Percentiles rank a stretch among this genome's conserved stretches.
These are phyloP conservation scores for Tolypeutes matacus DNA, from an alignment of 2,797 vertebrate species.

Conservation along the genomic window DNA sequence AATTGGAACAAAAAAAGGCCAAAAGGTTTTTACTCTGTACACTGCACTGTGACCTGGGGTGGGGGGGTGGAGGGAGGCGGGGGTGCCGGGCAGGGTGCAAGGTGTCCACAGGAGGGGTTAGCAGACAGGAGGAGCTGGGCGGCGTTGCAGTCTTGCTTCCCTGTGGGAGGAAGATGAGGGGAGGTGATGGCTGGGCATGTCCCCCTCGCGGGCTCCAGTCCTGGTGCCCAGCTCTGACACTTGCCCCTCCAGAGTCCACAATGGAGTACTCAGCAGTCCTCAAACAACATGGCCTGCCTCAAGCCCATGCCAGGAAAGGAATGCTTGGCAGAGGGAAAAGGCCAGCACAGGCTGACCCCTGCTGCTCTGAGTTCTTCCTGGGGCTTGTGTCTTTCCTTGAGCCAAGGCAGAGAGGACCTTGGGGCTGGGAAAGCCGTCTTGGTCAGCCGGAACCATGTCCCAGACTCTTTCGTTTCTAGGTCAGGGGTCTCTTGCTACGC, in stretches of 20 bases:
- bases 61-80: background rate
- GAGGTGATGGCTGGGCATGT: too few species aligned
- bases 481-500: background rate
- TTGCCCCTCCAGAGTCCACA: conserved; percentile 7
- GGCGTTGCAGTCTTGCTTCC: conserved; percentile 4
- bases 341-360: fast-evolving
- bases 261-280: background rate
- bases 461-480: background rate
- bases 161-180: background rate
- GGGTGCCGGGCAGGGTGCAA: conserved; percentile 30
- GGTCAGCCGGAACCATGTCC: background rate
- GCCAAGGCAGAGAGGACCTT: background rate
- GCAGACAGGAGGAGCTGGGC: background rate
- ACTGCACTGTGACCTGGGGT: background rate
- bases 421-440: background rate
- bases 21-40: conserved; percentile 70
- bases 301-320: background rate
- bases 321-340: background rate
- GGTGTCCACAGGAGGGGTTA: background rate
- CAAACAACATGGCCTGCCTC: fast-evolving
- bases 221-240: background rate
- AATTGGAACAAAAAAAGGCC: conserved; percentile 64
- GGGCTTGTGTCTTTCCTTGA: background rate
- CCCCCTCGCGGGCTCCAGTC: background rate
- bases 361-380: background rate